Evolutionary conservation across 1,140 invertebrate species (phyloP), one percentile per base, ranked within the genome.

Genomic region (Drosophila orosa): DNA sequence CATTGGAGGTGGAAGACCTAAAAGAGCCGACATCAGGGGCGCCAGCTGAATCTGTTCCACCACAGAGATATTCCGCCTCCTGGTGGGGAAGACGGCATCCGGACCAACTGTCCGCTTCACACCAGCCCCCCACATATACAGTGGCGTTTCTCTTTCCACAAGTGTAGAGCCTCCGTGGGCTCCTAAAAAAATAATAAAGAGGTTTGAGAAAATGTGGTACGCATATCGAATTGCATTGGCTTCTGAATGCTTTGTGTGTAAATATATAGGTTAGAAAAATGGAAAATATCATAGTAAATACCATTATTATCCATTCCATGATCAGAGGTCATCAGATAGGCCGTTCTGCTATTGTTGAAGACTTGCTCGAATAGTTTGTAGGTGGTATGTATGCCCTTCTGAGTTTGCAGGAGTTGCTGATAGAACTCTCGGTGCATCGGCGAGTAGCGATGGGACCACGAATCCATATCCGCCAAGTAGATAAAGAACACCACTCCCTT

Each of bases 301-400:
- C 98, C 98, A 96, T 96, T 97, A 92, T 98, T 95, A 35, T 97
- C 98, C 98, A 99, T 99, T 78, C 98, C 98, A 95, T 99, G 98
- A 93, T 99, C 98, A n/a, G 98, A 95, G 10, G 98, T 98, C 92
- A 99, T 96, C 33, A 99, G 90, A 93, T 95, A 99, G 27, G 96
- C 94, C 8, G 98, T 99, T 80, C 94, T 93, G 22, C 94, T 93
- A 92, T 99, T 96, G 78, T 94, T 90, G 93, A 96, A 99, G 87
- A 94, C 96, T 5, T 94, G 82, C 76, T 96, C 95, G 48, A 98
- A 94, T 3, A 95, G 62, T 65, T 94, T 76, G 57, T 95, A 95
- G 37, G 96, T 94, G 83, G 94, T 92, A 66, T 94, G 76, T 54
- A 99, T 95, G 62, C 96, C 95, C 37, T 92, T 79, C 94, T 99